Base-by-base conservation (phyloP, 2,888 invertebrate genomes). In the Notodromas monacha region DNA sequence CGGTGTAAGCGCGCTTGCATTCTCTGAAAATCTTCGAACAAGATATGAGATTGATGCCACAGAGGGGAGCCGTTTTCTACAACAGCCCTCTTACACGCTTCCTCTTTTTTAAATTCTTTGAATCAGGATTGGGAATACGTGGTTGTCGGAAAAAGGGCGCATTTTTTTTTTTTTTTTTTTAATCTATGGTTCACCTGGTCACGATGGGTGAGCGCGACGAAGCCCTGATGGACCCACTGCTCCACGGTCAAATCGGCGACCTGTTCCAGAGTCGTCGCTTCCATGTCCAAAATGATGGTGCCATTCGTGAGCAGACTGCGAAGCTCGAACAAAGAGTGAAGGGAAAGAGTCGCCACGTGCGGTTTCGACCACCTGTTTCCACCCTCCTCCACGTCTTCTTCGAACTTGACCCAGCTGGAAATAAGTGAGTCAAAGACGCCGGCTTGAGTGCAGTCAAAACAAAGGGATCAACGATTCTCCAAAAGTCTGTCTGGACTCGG, bases 341-440 rank as follows among this genome's bases (percentile, higher is more conserved):
- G 58, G 3, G 89, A 86, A 26, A 96, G 57, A 0, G 92, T 92
- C 26, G 89, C 89, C 16, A 92, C 92, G 53, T 57, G 57, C 8
- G 60, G 59, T 48, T 96, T 96, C 8, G 89, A 89, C 92, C 92
- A 96, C 34, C 92, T 60, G 48, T 89, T 84, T 35, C 89, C 92
- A 12, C 89, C 92, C 55, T 89, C 89, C 51, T 96, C 92, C 2
- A 96, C 92, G 47, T 89, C 89, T 48, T 81, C 81, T 45, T 81
- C 79, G 45, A 79, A 81, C 49, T 81, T 81, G 34, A 86, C 73
- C 81, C 81, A 81, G 42, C 81, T 61, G n/a, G n/a, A 21, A 21
- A 21, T 21, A 21, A 21, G n/a, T n/a, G n/a, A n/a, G n/a, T n/a
- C n/a, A n/a, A n/a, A n/a, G n/a, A n/a, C n/a, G n/a, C n/a, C n/a